A percentile compares a stretch with the other conserved stretches of the same genome.
These are phyloP conservation scores for Lophotriccus pileatus DNA, from an alignment of 2,797 vertebrate genomes.

Conservation along the genomic window DNA sequence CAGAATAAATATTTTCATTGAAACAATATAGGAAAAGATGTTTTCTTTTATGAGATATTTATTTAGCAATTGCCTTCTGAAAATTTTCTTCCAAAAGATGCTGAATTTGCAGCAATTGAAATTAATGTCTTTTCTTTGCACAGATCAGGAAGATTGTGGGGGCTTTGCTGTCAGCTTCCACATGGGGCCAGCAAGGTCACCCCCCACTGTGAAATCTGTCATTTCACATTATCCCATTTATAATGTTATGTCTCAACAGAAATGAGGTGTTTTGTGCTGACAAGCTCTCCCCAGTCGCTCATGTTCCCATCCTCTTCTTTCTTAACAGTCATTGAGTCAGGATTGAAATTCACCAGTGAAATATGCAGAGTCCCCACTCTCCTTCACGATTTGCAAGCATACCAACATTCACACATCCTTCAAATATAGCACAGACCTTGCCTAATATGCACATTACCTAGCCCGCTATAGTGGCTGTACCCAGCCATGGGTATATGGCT, in stretches of 20 bases:
- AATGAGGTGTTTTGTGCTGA: background rate
- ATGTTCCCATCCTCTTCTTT: background rate
- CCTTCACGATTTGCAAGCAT: background rate
- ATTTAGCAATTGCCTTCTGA: background rate
- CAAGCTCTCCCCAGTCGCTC: background rate
- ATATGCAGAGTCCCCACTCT: rapidly evolving
- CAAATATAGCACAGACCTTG: background rate
- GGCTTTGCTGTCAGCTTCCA: background rate
- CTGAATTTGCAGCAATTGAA: background rate
- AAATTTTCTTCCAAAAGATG: background rate
- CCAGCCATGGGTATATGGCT: background rate
- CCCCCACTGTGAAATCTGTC: background rate
- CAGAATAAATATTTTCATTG: conserved; percentile 29
- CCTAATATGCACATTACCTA: background rate
- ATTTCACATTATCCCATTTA: background rate
- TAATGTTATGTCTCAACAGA: background rate
- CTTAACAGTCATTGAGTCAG: background rate
- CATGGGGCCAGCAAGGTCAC: background rate
- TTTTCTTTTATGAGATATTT: background rate
- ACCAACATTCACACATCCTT: background rate
- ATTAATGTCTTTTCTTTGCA: background rate
- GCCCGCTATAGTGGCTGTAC: rapidly evolving
- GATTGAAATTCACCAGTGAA: background rate
- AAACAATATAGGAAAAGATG: background rate
- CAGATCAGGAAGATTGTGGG: background rate